phyloP scores from a whole-genome alignment of 2,797 vertebrate genomes.

The Choloepus didactylus region DNA sequence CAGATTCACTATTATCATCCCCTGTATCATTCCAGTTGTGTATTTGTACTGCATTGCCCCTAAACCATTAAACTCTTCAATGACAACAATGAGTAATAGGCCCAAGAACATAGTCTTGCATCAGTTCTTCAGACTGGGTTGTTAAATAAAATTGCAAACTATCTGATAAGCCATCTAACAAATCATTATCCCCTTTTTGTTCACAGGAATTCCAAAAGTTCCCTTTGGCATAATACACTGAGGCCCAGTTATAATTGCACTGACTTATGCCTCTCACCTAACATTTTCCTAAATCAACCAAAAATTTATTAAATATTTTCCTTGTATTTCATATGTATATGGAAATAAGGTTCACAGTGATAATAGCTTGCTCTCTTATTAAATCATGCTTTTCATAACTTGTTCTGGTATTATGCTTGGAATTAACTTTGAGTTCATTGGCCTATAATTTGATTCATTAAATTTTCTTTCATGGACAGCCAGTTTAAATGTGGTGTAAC shows the following conservation, averaged over 20 bases:
- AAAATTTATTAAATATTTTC: neutral
- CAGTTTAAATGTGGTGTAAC: neutral
- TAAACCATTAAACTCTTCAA: neutral
- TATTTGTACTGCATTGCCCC: neutral
- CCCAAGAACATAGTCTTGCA: neutral
- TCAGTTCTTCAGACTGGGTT: no score
- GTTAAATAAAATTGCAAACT: neutral
- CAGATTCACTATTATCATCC: neutral
- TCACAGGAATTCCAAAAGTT: neutral
- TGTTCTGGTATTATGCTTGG: no score
- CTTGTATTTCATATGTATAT: neutral
- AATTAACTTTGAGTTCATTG: neutral
- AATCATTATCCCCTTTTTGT: neutral
- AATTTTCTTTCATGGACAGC: neutral
- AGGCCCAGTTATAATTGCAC: neutral
- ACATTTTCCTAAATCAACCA: neutral
- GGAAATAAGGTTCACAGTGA: neutral
- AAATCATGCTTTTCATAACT: neutral
- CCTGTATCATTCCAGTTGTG: neutral
- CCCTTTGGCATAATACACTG: neutral
- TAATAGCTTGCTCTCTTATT: neutral
- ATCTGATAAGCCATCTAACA: neutral
- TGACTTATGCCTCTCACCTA: neutral
- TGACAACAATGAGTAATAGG: neutral
- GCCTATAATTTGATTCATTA: neutral